phyloP scores from a whole-genome alignment of 2,113 vertebrate species.

The Anthoscopus minutus region DNA sequence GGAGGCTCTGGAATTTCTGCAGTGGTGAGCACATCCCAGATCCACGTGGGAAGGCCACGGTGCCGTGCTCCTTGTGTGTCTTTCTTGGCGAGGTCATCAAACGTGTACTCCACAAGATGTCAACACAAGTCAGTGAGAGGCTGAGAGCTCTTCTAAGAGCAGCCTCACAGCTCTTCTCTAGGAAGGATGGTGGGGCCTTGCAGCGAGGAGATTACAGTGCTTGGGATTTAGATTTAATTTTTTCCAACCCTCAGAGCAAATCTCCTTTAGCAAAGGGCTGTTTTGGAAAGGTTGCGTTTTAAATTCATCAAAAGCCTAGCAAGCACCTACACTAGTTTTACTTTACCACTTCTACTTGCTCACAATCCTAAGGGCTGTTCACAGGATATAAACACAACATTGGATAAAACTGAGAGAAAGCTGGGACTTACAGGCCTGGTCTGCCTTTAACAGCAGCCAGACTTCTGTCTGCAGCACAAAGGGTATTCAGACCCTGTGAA shows the following conservation, averaged over 20 bases:
- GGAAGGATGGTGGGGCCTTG: neutral
- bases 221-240: neutral
- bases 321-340: neutral
- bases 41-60: neutral
- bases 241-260: neutral
- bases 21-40: neutral
- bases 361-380: neutral
- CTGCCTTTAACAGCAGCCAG: neutral
- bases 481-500: neutral
- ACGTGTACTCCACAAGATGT: constrained; percentile 24
- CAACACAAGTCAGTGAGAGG: neutral
- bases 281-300: neutral
- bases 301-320: neutral
- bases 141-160: neutral
- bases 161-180: neutral
- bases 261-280: neutral
- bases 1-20: neutral
- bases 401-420: neutral
- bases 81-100: constrained; percentile 58
- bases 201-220: neutral
- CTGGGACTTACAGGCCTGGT: neutral
- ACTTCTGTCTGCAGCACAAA: neutral
- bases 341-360: neutral
- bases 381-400: neutral
- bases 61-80: neutral